These are phyloP conservation scores for Saccostrea echinata DNA, from an alignment of 1,140 invertebrate species.

Conservation along the genomic window DNA sequence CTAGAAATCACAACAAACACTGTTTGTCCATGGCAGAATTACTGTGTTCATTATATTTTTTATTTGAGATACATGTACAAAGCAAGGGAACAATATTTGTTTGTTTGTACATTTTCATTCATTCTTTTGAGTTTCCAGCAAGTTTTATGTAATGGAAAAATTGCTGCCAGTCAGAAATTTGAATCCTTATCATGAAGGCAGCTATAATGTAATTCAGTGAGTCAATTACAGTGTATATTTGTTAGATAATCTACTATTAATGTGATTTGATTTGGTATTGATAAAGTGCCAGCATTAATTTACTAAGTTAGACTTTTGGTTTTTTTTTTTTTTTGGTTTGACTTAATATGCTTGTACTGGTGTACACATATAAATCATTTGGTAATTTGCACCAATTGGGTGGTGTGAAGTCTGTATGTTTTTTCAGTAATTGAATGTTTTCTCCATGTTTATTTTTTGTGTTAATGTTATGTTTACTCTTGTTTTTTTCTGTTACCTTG, in stretches of 20 bases:
- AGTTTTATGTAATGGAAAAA: background rate
- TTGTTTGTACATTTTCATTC: background rate
- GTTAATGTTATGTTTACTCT: background rate
- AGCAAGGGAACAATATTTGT: slow-evolving; percentile 9
- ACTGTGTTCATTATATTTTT: background rate
- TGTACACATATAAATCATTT: too few relatives aligned
- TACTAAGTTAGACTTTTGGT: too few relatives aligned
- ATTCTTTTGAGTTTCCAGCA: background rate
- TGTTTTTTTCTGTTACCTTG: background rate
- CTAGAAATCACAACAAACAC: background rate
- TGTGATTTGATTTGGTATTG: too few relatives aligned
- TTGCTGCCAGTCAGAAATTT: background rate
- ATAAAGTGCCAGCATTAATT: too few relatives aligned
- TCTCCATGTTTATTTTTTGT: background rate
- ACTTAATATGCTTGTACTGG: too few relatives aligned
- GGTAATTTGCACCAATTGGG: too few relatives aligned
- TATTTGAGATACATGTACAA: background rate
- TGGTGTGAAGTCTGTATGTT: too few relatives aligned
- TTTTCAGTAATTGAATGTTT: too few relatives aligned
- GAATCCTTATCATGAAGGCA: background rate
- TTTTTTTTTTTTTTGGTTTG: too few relatives aligned
- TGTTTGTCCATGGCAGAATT: slow-evolving; percentile 17
- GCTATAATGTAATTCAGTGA: background rate
- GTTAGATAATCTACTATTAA: too few relatives aligned
- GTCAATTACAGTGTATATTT: background rate